Evolutionary conservation across 1,140 invertebrate genomes (phyloP), one percentile per base, ranked within the genome.

Genomic region (Brachystomella parvula): DNA sequence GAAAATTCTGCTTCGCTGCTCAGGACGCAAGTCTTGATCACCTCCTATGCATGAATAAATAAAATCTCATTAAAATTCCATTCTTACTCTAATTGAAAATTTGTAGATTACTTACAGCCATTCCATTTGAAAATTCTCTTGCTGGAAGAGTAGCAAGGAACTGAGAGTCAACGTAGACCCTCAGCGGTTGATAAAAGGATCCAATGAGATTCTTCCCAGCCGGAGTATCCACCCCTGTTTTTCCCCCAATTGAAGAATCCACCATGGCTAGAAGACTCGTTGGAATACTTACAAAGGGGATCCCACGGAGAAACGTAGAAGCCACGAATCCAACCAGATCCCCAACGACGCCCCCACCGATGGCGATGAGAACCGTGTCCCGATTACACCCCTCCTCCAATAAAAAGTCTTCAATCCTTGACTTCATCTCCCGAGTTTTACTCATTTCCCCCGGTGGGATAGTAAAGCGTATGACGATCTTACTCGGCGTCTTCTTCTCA

Each of bases 281-380:
- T 21, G 60, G 60, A 26, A 62, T 62, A 3, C 44, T 30, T 3
- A 62, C 30, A 6, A 62, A 39, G 19, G 33, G 32, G 35, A 62
- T 44, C 28, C 60, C 60, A 24, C 60, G 60, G 15, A 62, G 30
- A 35, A 21, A 62, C 19, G 60, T 62, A 12, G 60, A 62, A 9
- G 60, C 60, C 3, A 62, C 33, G 60, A 62, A 62, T 6, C 60
- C 60, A 62, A 62, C 60, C 32, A 62, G 31, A 29, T 62, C 60
- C 3, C 60, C 60, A 2, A 62, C 26, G 30, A 62, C 60, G 12
- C 60, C 60, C 6, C 60, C 60, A 3, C 60, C 60, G 3, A 62
- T 15, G 21, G 30, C 60, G 3, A 62, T 29, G 12, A 62, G 60
- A 28, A 3, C 3, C 3, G 60, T 31, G 33, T 62, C 60, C 31